Percentiles rank a stretch among this genome's conserved stretches.
Evolutionary conservation across 2,888 invertebrate species (phyloP).

Genomic region (Emmelina monodactyla): DNA sequence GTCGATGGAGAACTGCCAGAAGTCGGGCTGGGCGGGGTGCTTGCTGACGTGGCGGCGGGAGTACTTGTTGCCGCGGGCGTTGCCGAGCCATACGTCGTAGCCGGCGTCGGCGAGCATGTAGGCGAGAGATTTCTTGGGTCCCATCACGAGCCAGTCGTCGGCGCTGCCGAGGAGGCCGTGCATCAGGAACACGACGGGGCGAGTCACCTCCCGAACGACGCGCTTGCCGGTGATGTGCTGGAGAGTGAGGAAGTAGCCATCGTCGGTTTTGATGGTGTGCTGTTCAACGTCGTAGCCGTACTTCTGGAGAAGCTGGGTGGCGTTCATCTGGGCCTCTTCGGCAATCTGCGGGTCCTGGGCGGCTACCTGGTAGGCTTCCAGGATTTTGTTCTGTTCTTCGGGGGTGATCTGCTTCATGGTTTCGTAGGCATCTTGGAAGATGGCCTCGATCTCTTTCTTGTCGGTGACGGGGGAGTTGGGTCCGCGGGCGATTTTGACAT

Average conservation of each 20-base stretch:
- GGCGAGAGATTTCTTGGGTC: slow-evolving; percentile 59
- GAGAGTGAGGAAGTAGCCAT: slow-evolving; percentile 48
- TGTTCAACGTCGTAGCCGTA: slow-evolving; percentile 41
- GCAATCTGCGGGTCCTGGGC: slow-evolving; percentile 17
- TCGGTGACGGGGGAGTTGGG: slow-evolving; percentile 22
- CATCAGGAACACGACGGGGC: slow-evolving; percentile 60
- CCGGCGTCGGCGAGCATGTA: slow-evolving; percentile 44
- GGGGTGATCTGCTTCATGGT: slow-evolving; percentile 32
- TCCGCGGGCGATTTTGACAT: slow-evolving; percentile 25
- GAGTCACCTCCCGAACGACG: slow-evolving; percentile 22
- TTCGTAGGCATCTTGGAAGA: slow-evolving; percentile 37
- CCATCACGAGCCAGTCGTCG: slow-evolving; percentile 73
- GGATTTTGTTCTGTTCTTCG: slow-evolving; percentile 33
- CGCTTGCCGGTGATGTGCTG: slow-evolving; percentile 44
- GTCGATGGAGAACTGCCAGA: slow-evolving; percentile 53
- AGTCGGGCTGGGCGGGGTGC: slow-evolving; percentile 36
- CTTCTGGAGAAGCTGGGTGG: slow-evolving; percentile 38
- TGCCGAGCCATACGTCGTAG: slow-evolving; percentile 56
- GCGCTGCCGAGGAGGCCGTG: slow-evolving; percentile 74
- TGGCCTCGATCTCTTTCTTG: slow-evolving; percentile 32
- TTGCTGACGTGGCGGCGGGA: slow-evolving; percentile 40
- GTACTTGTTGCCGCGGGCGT: slow-evolving; percentile 49
- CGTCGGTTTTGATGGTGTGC: slow-evolving; percentile 42
- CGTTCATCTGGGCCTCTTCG: slow-evolving; percentile 28
- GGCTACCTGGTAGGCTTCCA: slow-evolving; percentile 25